Base-by-base conservation (phyloP, 2,888 invertebrate genomes). In the Fragum fragum region DNA sequence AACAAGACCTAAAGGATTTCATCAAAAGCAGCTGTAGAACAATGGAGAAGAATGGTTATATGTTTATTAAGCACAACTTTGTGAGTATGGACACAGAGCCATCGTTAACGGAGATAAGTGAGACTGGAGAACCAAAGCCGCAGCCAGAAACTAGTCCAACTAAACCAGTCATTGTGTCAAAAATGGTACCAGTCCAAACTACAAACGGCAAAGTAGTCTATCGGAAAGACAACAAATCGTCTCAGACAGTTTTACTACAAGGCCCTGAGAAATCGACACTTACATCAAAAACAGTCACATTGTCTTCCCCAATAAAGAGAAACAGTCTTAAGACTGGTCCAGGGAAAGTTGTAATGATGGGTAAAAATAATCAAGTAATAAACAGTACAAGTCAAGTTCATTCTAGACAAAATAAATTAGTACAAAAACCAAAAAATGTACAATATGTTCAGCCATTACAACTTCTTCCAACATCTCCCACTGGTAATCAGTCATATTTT, bases 61-160 rank as follows among this genome's bases (percentile, higher is more conserved):
- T 83, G 32, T 83, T 83, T 55, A 83, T 83, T n/a, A 83, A 83
- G 52, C 83, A 83, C 53, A 83, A 83, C 68, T 83, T 83, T 75
- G 83, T 79, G 21, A 73, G 73, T 9, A 61, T 83, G 42, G 83
- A 83, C 26, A 73, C 53, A 18, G 83, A 83, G 52, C 83, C 83
- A 7, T 76, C 76, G 16, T 68, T 83, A 9, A 83, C 83, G 21
- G 83, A 83, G 68, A 79, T 83, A 1, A 79, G 74, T 69, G 83
- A 83, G 11, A 73, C 70, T 55, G 72, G 55, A 21, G 71, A 71
- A n/a, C 71, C 66, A 42, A 66, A 66, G 26, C 3, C 23, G 11
- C 36, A 21, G 36, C 3, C 66, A 18, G 42, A 42, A n/a, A n/a
- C 66, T 23, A 66, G 66, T 66, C 66, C 66, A 21, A 11, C 26